Evolutionary conservation across 2,888 invertebrate species (phyloP).

Genomic region (Crioceris asparagi): DNA sequence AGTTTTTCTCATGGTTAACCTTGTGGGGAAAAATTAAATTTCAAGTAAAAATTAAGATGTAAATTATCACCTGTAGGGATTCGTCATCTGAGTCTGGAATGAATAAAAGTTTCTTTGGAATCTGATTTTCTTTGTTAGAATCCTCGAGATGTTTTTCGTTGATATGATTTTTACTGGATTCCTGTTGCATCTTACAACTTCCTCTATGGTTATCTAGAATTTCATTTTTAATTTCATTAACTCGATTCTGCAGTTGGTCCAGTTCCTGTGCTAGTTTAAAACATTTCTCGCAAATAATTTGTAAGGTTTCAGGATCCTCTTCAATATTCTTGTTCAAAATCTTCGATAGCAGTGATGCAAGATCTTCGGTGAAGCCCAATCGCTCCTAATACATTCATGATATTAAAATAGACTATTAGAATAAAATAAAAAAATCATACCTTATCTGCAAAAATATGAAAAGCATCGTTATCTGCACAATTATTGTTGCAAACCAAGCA

Average conservation of each 20-base stretch:
- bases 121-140: constrained; percentile 22
- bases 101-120: constrained; percentile 34
- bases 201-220: constrained; percentile 29
- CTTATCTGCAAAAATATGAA: no score
- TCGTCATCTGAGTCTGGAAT: constrained; percentile 37
- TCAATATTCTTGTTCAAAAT: constrained; percentile 42
- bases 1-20: constrained; percentile 12
- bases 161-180: constrained; percentile 9
- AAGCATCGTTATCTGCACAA: constrained; percentile 26
- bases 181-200: constrained; percentile 24
- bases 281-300: constrained; percentile 58
- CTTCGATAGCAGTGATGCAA: constrained; percentile 30
- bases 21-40: no score
- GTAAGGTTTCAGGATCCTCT: constrained; percentile 44
- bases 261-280: constrained; percentile 51
- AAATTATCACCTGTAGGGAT: constrained; percentile 17
- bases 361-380: constrained; percentile 4
- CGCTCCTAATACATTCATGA: no score
- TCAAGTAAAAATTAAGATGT: neutral
- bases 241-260: constrained; percentile 45
- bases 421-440: no score
- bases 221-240: constrained; percentile 43
- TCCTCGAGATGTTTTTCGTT: constrained; percentile 17
- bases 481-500: constrained; percentile 55
- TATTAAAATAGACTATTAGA: constrained; percentile 1